Conservation (phyloP, 2,888 invertebrate species). For the Cryptops parisi region DNA sequence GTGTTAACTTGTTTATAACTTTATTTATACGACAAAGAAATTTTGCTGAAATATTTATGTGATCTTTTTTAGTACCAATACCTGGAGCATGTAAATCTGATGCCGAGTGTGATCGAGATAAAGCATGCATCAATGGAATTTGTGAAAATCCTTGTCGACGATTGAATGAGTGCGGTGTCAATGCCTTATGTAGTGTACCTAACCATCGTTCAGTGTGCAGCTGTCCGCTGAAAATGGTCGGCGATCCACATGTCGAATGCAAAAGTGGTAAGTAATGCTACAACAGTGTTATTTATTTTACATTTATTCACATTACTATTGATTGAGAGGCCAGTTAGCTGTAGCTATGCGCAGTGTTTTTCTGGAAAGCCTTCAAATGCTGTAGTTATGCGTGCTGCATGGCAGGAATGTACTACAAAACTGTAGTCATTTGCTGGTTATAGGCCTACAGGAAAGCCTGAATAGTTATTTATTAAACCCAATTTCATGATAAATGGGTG, state of each 20-base stretch:
- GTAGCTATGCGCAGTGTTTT: too few species aligned
- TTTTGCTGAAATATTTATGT: background rate
- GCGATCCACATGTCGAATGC: slow-evolving; percentile 22
- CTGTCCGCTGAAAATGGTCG: slow-evolving; percentile 46
- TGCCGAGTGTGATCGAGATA: slow-evolving; percentile 54
- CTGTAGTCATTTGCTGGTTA: too few species aligned
- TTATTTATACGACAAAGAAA: slow-evolving; percentile 2
- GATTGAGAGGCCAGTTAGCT: too few species aligned
- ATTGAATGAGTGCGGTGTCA: slow-evolving; percentile 32
- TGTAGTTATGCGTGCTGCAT: too few species aligned
- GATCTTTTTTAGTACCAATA: slow-evolving; percentile 3
- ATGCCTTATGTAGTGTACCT: slow-evolving; percentile 51
- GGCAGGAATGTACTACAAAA: too few species aligned
- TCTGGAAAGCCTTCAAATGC: too few species aligned
- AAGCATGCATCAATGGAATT: slow-evolving; percentile 58
- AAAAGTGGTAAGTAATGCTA: slow-evolving; percentile 12
- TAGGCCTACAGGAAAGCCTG: too few species aligned
- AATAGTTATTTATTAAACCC: too few species aligned
- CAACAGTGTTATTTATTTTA: too few species aligned
- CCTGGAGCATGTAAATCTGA: slow-evolving; percentile 46
- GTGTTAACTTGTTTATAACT: background rate
- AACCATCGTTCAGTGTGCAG: slow-evolving; percentile 30
- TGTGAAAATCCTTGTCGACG: slow-evolving; percentile 22
- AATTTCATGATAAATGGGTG: too few species aligned
- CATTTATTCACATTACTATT: too few species aligned